Percentiles rank a stretch among this genome's conserved stretches.
Conservation (phyloP, 1,140 invertebrate genomes). For the Periplaneta americana region DNA sequence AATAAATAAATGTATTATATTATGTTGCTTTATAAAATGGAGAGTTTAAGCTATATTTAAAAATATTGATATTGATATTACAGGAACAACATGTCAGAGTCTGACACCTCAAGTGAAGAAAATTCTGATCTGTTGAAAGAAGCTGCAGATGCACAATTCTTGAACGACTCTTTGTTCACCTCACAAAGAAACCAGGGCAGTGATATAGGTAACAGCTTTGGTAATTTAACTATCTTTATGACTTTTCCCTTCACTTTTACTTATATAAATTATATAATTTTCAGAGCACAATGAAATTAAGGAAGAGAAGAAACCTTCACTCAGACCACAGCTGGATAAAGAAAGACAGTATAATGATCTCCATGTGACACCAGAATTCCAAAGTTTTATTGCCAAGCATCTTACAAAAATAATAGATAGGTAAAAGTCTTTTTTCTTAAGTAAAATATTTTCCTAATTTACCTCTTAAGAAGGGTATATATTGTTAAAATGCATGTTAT, state of each 20-base stretch:
- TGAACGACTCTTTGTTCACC: background rate
- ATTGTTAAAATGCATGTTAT: too few relatives aligned
- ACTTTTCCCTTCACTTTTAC: background rate
- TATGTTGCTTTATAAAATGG: too few relatives aligned
- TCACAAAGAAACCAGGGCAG: background rate
- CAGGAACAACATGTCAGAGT: background rate
- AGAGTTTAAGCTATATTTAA: too few relatives aligned
- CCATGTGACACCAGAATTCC: background rate
- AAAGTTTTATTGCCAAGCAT: background rate
- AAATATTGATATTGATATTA: too few relatives aligned
- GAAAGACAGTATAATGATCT: background rate
- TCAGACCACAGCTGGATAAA: background rate
- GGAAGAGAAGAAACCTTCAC: background rate
- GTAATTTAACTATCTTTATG: too few relatives aligned
- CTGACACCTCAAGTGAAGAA: background rate
- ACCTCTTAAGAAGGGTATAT: too few relatives aligned
- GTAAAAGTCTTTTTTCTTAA: too few relatives aligned
- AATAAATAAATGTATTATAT: too few relatives aligned
- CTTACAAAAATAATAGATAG: background rate
- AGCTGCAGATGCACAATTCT: background rate
- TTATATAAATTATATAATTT: background rate
- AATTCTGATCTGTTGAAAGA: background rate
- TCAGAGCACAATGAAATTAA: background rate
- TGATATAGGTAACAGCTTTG: too few relatives aligned
- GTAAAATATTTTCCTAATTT: too few relatives aligned